Base-by-base conservation (phyloP, 2,797 vertebrate species). In the Sebastes minor region DNA sequence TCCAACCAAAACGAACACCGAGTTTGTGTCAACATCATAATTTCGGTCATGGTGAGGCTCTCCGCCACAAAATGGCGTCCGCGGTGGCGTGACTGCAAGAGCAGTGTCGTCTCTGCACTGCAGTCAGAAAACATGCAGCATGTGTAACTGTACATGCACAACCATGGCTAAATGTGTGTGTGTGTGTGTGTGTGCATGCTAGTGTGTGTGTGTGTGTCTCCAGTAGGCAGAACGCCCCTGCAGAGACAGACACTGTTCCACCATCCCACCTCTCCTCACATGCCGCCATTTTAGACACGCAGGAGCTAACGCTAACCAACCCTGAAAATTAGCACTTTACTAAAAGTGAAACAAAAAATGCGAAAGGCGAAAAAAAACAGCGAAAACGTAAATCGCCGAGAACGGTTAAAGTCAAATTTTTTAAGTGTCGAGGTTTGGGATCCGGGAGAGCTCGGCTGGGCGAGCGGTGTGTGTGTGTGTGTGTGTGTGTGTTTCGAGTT, bases 221-320 rank as follows among this genome's bases (percentile, higher is more conserved):
- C 64, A 79, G 85, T 81, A 80, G 46, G 78, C 84, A 91, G 83
- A 91, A 90, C 83, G 81, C 89, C 84, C 80, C 84, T 92, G 91
- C 91, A 92, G 90, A 92, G 84, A 85, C 85, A 85, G 89, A 84
- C 90, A 81, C 68, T 76, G 78, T 91, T 92, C 91, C 92, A 86
- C 90, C 89, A 90, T 90, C 69, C 90, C 89, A 88, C 86, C 89
- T 92, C 89, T 91, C 62, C 84, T 85, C 80, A 71, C 60, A 22
- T 25, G 92, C 92, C 93, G 93, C 94, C 95, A 95, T 95, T 95
- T 95, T 93, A 92, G 60, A 92, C 67, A 84, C 20, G 52, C 75
- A 62, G 80, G 22, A 82, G 86, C 81, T 85, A 90, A 85, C 35
- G 86, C 82, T 89, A 90, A 88, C 76, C 35, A 35, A 59, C 28